Evolutionary conservation across 1,140 invertebrate species (phyloP).

Genomic region (Diachasma alloeum): DNA sequence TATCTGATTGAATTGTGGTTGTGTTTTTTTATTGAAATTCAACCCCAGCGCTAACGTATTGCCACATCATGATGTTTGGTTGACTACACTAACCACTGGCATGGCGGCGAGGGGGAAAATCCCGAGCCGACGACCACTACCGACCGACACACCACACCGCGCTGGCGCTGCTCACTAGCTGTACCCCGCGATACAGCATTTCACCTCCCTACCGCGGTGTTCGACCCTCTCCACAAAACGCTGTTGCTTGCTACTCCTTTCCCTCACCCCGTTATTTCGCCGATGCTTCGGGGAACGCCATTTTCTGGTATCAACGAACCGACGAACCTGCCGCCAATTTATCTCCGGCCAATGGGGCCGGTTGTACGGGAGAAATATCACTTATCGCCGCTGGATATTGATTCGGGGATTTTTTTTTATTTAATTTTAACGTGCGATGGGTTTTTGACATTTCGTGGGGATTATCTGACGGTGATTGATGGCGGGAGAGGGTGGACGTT

Average conservation of each 20-base stretch:
- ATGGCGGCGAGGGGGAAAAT: constrained; percentile 59
- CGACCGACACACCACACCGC: constrained; percentile 47
- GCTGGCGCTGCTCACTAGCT: constrained; percentile 30
- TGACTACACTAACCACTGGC: constrained; percentile 65
- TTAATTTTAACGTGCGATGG: background rate
- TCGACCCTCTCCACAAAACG: constrained; percentile 17
- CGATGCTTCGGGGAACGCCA: constrained; percentile 5
- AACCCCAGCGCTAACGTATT: constrained; percentile 58
- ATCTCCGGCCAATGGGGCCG: background rate
- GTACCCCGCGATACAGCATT: background rate
- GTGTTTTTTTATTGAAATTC: constrained; percentile 32
- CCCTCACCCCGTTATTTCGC: constrained; percentile 3
- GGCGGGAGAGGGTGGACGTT: background rate
- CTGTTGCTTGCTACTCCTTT: constrained; percentile 39
- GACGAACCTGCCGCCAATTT: constrained; percentile 19
- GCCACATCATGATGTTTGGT: constrained; percentile 67
- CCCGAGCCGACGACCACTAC: constrained; percentile 32
- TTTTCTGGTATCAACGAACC: constrained; percentile 7
- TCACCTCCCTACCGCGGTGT: background rate
- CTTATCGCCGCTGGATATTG: background rate
- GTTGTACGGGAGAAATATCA: background rate
- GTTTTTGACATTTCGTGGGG: background rate
- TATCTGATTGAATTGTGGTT: background rate
- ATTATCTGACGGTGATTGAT: background rate
- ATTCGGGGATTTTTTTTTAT: background rate